Evolutionary conservation across 2,888 invertebrate genomes (phyloP).

Genomic region (Aplocera efformata): DNA sequence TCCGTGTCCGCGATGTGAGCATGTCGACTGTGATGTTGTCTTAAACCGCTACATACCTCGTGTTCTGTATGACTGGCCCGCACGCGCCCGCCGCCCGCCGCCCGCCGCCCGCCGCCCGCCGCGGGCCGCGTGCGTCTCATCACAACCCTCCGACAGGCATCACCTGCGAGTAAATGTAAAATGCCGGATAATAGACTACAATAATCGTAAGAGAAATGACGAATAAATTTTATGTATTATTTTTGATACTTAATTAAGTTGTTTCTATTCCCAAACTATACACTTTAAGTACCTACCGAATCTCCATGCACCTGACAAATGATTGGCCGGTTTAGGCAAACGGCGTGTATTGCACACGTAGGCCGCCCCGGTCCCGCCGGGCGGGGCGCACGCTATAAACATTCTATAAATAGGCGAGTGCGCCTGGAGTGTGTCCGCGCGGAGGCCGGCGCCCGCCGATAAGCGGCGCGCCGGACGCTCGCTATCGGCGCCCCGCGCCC

Average conservation of each 20-base stretch:
- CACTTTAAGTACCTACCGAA: too few species aligned
- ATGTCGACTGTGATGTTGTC: too few species aligned
- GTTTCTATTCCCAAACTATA: slow-evolving; percentile 1
- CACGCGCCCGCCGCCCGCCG: too few species aligned
- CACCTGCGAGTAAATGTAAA: slow-evolving; percentile 3
- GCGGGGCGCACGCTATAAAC: neutral
- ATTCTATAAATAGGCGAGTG: too few species aligned
- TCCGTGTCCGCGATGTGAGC: too few species aligned
- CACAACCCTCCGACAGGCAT: slow-evolving; percentile 1
- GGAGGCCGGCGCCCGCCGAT: neutral
- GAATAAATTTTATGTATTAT: slow-evolving; percentile 23
- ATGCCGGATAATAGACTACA: neutral
- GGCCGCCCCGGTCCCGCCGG: neutral
- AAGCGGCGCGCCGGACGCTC: too few species aligned
- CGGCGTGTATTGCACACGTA: neutral
- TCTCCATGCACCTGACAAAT: neutral
- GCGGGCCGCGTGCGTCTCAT: neutral
- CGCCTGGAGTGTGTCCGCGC: slow-evolving; percentile 1
- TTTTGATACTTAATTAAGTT: slow-evolving; percentile 10
- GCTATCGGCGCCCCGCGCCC: too few species aligned
- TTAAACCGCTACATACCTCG: too few species aligned
- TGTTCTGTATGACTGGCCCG: too few species aligned
- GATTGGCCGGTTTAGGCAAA: neutral
- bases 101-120: too few species aligned
- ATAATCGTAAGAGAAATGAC: slow-evolving; percentile 4